Base-by-base conservation (phyloP, 2,113 vertebrate species). In the Siniperca knerii region DNA sequence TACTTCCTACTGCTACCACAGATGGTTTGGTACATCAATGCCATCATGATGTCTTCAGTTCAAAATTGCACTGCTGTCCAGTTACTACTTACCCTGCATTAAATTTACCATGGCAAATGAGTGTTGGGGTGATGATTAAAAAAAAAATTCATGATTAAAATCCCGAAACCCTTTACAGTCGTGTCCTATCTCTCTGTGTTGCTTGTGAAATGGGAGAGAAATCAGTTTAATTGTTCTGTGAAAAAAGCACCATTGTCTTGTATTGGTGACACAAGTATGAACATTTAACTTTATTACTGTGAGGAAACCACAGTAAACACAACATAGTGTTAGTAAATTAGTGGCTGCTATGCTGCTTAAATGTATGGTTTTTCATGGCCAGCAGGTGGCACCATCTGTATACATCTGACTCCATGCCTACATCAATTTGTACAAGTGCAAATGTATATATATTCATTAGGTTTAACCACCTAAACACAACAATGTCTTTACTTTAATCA, bases 141-240 rank as follows among this genome's bases (percentile, higher is more conserved):
- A 61, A 82, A 44, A 71, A 33, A 4, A 73, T 83, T 71, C 61
- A 65, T 20, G 12, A 93, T 87, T 87, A 86, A 93, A 92, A 40
- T 81, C 11, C 85, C 78, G 42, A 73, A 81, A 89, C 68, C 76
- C 76, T 70, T 74, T 15, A 73, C 21, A 71, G 8, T 33, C 0
- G 29, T 75, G 64, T 87, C 40, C 3, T 66, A 2, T 82, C 11
- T 58, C 4, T 73, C 9, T 84, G 13, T 88, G 42, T 52, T 29
- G 40, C 48, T 0, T 42, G 67, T 50, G 10, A 62, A 44, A 81
- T n/a, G 3, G 1, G 8, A 61, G n/a, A 58, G 12, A 75, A 25
- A 4, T 69, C n/a, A 8, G 21, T 72, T 64, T 9, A 16, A 1
- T 23, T 33, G 2, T 16, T n/a, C 6, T n/a, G 18, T 62, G 7